phyloP scores from a whole-genome alignment of 2,888 invertebrate species.

The Ashinkailepas kermadecensis region DNA sequence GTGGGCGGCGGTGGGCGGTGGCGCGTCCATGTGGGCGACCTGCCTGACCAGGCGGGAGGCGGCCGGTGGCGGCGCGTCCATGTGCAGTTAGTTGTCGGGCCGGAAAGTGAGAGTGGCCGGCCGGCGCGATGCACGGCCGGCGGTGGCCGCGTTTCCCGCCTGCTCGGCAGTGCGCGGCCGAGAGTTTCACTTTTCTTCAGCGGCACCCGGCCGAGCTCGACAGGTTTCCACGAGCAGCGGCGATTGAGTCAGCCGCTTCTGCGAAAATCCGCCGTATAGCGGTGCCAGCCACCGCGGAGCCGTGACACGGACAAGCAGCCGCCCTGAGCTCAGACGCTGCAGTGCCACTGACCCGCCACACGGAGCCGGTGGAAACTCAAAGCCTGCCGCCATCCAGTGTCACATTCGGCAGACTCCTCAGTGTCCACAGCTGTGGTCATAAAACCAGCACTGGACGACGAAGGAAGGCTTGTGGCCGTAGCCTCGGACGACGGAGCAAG shows the following conservation, averaged over 20 bases:
- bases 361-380: no score
- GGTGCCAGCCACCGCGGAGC: no score
- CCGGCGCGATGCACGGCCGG: background rate
- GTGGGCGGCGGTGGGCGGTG: no score
- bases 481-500: no score
- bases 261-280: background rate
- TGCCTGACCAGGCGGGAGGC: no score
- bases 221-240: background rate
- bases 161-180: background rate
- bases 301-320: no score
- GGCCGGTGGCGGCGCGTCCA: background rate
- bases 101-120: background rate
- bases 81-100: background rate
- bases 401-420: no score
- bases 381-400: no score
- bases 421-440: no score
- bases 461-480: no score
- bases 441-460: no score
- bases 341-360: background rate
- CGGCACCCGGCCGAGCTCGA: background rate
- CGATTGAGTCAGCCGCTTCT: background rate
- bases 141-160: background rate
- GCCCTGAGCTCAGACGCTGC: background rate
- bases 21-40: no score
- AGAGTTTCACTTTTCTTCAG: constrained; percentile 11